These are phyloP conservation scores for Melieria picta DNA, from an alignment of 2,888 invertebrate species.

Conservation along the genomic window DNA sequence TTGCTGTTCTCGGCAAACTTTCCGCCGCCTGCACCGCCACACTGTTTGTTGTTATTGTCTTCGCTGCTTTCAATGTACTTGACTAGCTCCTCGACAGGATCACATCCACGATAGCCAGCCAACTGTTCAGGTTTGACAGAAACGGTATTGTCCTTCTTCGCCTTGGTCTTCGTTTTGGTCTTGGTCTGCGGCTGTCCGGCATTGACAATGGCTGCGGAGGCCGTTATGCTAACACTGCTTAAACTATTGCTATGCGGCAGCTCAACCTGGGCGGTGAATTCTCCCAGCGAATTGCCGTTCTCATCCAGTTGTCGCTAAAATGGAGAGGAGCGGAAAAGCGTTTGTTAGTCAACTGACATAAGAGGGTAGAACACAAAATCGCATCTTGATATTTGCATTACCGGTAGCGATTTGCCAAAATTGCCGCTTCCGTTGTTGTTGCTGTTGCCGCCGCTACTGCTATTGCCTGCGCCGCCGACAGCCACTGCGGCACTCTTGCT, in stretches of 20 bases:
- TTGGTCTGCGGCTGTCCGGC: slow-evolving; percentile 71
- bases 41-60: slow-evolving; percentile 64
- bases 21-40: slow-evolving; percentile 32
- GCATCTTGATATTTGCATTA: background rate
- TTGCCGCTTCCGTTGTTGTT: slow-evolving; percentile 21
- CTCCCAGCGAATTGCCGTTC: slow-evolving; percentile 77
- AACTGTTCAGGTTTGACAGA: slow-evolving; percentile 70
- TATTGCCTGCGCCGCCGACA: slow-evolving; percentile 1
- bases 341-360: too few relatives aligned
- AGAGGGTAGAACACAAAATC: too few relatives aligned
- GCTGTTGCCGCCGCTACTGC: background rate
- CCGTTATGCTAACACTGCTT: slow-evolving; percentile 40
- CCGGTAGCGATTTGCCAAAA: slow-evolving; percentile 23
- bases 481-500: background rate
- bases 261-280: slow-evolving; percentile 37
- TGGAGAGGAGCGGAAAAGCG: slow-evolving; percentile 11
- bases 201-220: slow-evolving; percentile 35
- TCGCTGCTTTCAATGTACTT: slow-evolving; percentile 78
- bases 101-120: slow-evolving; percentile 82
- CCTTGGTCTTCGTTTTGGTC: slow-evolving; percentile 68
- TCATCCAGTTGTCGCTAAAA: slow-evolving; percentile 75
- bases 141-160: slow-evolving; percentile 68
- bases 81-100: slow-evolving; percentile 80
- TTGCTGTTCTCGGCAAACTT: slow-evolving; percentile 46
- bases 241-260: slow-evolving; percentile 54